Base-by-base conservation (phyloP, 2,113 vertebrate species). In the Numenius arquata region DNA sequence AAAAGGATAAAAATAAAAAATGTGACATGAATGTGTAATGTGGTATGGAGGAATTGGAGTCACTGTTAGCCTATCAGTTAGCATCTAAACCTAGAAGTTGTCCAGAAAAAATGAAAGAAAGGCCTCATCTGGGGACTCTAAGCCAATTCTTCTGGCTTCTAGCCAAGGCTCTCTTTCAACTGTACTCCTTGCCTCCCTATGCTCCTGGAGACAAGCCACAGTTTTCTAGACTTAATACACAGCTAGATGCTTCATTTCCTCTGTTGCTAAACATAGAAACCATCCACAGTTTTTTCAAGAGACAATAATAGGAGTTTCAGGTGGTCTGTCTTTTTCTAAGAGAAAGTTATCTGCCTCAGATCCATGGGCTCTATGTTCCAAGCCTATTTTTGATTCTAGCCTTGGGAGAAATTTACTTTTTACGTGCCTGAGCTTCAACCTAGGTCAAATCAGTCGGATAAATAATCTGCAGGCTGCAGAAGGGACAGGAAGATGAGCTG, bases 191-290 rank as follows among this genome's bases (percentile, higher is more conserved):
- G 22, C 75, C 73, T 83, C 65, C 63, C 50, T 6, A 4, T 43
- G 45, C 34, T 45, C 62, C 47, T 88, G 62, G 67, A 70, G 74
- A 17, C 14, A 58, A 73, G 34, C 55, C 79, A 30, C 23, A n/a
- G 63, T 74, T 91, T 87, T 88, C 78, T 71, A 81, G 59, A 65
- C 75, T 86, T 91, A 83, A 83, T 89, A 76, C 67, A 29, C 77
- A 87, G 82, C 81, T 59, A 45, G 34, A 77, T 68, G 77, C 73
- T 53, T 90, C 25, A 16, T 83, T 92, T 95, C 73, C 82, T 89
- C 93, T 82, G 87, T 18, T 68, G 83, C 85, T 92, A 89, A 95
- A 88, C 67, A 90, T 66, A 75, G 81, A 87, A 94, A 75, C 22
- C 63, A 50, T 66, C 61, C 67, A 50, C 29, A 38, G 23, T 36